Evolutionary conservation across 1,140 invertebrate genomes (phyloP), one percentile per base, ranked within the genome.

Genomic region (Nixonia krombeini): DNA sequence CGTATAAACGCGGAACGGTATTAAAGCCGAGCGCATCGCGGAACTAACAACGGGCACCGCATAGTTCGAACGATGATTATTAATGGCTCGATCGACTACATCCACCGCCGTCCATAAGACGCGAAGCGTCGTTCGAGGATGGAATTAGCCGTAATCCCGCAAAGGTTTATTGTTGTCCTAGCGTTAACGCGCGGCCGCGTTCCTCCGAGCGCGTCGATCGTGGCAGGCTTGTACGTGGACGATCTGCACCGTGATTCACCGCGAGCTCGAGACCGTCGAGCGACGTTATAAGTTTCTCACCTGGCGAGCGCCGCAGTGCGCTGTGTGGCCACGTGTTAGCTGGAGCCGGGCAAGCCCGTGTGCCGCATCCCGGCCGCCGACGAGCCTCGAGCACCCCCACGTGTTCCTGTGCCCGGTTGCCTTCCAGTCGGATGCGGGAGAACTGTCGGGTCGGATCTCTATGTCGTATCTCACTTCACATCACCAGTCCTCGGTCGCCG

Each of bases 321-420:
- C 73, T 75, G 71, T 76, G 72, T 80, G 73, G 75, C 81, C 80
- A 83, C 80, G 82, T 81, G 82, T 85, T 85, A 85, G 70, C 83
- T 81, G 73, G 73, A 78, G 74, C 75, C 73, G 47, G 72, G 62
- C 49, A 70, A 72, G 75, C 77, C 72, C 80, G 74, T 71, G 79
- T 81, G 79, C 76, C 74, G 81, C 83, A 85, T 85, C 82, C 81
- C 81, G 81, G 74, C 80, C 74, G 61, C 73, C 62, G 57, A 57
- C 55, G 33, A 63, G 38, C 50, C 21, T 52, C 52, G 46, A 33
- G n/a, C 45, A 50, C 37, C 44, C n/a, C 59, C 26, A 37, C 18
- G 38, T 40, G 29, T 42, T 52, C 15, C 16, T 1, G 31, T 8
- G 29, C 2, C 2, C 2, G 29, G 5, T 17, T 16, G 13, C 8